Conservation (phyloP, 2,888 invertebrate species). For the Phyllotreta cruciferae region DNA sequence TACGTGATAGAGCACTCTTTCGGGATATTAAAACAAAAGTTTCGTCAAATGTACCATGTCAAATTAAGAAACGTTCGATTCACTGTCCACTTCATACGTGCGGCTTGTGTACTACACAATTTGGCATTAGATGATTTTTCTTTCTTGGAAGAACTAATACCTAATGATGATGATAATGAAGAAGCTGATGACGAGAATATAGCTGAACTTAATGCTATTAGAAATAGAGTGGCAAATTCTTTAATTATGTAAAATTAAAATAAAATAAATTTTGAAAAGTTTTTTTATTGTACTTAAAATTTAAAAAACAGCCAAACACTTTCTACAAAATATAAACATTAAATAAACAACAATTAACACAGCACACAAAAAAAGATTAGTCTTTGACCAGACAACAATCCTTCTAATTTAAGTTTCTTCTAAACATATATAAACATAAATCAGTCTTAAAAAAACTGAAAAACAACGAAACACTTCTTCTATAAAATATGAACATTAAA, state of each 20-base stretch:
- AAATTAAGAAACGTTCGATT: conserved; percentile 21
- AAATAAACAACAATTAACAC: no score
- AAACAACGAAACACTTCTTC: no score
- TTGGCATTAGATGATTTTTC: conserved; percentile 15
- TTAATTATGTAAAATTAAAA: not conserved
- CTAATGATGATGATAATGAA: conserved; percentile 19
- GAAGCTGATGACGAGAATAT: conserved; percentile 17
- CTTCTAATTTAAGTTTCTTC: no score
- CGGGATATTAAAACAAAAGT: conserved; percentile 28
- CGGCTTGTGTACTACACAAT: conserved; percentile 22
- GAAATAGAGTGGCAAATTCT: not conserved
- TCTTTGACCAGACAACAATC: no score
- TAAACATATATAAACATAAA: no score
- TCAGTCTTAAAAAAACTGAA: no score
- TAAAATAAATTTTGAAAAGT: conserved; percentile 19
- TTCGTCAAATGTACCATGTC: conserved; percentile 25
- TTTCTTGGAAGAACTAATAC: conserved; percentile 4
- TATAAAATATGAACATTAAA: no score
- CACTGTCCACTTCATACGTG: conserved; percentile 27
- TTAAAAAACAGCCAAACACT: no score
- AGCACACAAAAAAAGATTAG: no score
- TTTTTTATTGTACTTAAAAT: no score
- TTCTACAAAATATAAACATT: no score
- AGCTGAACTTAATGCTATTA: not conserved
- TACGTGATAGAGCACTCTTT: conserved; percentile 15